These are phyloP conservation scores for Plutomurus gul DNA, from an alignment of 1,140 invertebrate genomes.

Conservation along the genomic window DNA sequence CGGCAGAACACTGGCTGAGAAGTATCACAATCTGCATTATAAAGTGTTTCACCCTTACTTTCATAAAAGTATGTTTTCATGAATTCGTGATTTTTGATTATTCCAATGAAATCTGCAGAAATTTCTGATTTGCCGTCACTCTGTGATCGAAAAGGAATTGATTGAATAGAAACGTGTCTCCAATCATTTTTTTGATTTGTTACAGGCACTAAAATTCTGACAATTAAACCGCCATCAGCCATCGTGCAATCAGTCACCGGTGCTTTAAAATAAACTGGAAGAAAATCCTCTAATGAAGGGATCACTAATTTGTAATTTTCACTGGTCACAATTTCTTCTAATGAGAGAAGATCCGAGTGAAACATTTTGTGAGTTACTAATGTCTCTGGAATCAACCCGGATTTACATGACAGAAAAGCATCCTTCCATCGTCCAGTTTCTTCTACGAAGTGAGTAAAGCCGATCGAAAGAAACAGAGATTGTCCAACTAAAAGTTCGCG, in stretches of 20 bases:
- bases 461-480: neutral
- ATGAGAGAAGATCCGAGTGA: neutral
- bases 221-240: neutral
- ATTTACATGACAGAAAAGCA: neutral
- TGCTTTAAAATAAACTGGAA: conserved; percentile 13
- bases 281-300: neutral
- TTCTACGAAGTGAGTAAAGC: neutral
- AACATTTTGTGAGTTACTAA: neutral
- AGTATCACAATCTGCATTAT: neutral
- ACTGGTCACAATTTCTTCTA: neutral
- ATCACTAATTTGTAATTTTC: neutral
- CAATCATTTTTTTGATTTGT: neutral
- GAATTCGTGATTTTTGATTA: neutral
- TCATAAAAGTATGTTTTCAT: neutral
- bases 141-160: conserved; percentile 1
- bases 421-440: neutral
- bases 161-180: neutral
- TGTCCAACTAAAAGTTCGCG: neutral
- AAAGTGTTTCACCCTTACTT: neutral
- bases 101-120: neutral
- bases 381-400: neutral
- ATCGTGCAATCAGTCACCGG: neutral
- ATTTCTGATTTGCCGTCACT: neutral
- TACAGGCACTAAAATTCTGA: neutral
- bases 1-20: neutral